phyloP scores from a whole-genome alignment of 2,113 vertebrate genomes.

The Apeltes quadracus region DNA sequence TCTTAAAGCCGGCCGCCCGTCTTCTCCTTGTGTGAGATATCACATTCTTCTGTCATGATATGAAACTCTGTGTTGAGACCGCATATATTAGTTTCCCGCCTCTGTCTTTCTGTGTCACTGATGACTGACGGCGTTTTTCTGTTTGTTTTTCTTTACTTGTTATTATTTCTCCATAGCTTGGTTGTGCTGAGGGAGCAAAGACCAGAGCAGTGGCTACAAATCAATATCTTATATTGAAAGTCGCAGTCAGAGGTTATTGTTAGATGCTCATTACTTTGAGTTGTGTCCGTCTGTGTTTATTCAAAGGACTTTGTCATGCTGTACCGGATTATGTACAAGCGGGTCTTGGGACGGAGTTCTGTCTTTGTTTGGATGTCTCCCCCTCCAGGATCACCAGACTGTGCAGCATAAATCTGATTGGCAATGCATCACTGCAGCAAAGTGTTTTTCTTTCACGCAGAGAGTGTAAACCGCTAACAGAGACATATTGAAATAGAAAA shows the following conservation, averaged over 20 bases:
- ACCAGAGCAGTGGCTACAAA: conserved; percentile 16
- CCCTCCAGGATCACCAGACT: conserved; percentile 59
- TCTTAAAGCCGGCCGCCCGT: conserved; percentile 46
- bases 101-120: conserved; percentile 12
- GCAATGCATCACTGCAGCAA: conserved; percentile 59
- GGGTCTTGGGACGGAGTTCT: conserved; percentile 28
- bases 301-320: conserved; percentile 51
- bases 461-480: conserved; percentile 56
- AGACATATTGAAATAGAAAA: conserved; percentile 46
- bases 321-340: conserved; percentile 40
- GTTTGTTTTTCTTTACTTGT: conserved; percentile 6
- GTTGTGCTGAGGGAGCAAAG: conserved; percentile 8
- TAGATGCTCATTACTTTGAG: conserved; percentile 47
- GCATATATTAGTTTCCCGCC: conserved; percentile 36
- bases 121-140: not conserved
- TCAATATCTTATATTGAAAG: conserved; percentile 37
- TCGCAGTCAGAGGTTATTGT: conserved; percentile 23
- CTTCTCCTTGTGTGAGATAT: conserved; percentile 48
- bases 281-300: conserved; percentile 45
- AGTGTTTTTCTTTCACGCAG: conserved; percentile 58
- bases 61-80: conserved; percentile 31
- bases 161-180: conserved; percentile 21
- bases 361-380: conserved; percentile 52
- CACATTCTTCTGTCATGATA: conserved; percentile 50
- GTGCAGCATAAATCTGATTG: conserved; percentile 70